Evolutionary conservation across 2,888 invertebrate genomes (phyloP).

Genomic region (Notocelia uddmanniana): DNA sequence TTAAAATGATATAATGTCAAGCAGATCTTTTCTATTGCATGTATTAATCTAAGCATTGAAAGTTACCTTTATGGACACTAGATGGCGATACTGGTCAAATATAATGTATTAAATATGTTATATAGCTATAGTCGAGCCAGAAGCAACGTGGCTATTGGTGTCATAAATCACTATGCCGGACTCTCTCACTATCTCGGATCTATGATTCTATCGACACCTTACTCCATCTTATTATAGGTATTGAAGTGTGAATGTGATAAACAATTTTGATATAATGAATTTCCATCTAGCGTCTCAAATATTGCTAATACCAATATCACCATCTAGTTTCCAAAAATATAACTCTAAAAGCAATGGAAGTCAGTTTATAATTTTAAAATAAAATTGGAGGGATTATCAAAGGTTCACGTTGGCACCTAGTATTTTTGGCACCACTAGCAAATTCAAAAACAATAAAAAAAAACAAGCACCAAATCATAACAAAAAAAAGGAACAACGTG

Average conservation of each 20-base stretch:
- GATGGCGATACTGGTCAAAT: slow-evolving; percentile 13
- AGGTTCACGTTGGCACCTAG: slow-evolving; percentile 73
- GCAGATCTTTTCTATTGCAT: slow-evolving; percentile 40
- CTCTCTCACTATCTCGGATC: no score
- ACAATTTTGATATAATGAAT: background rate
- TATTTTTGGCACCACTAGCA: slow-evolving; percentile 78
- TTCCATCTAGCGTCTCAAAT: background rate
- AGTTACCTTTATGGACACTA: background rate
- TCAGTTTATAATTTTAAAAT: slow-evolving; percentile 39
- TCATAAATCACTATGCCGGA: no score
- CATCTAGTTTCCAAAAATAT: slow-evolving; percentile 20
- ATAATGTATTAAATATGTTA: no score
- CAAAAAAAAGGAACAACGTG: slow-evolving; percentile 67
- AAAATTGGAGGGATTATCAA: slow-evolving; percentile 47
- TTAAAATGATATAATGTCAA: slow-evolving; percentile 29
- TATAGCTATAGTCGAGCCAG: background rate
- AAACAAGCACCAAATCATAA: slow-evolving; percentile 69
- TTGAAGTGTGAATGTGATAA: background rate
- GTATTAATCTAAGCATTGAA: slow-evolving; percentile 28
- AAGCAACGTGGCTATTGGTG: no score
- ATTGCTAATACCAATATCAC: background rate
- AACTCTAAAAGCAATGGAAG: slow-evolving; percentile 46
- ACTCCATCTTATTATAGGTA: no score
- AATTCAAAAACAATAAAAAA: slow-evolving; percentile 55
- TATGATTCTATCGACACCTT: no score